These are phyloP conservation scores for Pachyuromys duprasi DNA, from an alignment of 2,797 vertebrate genomes.

Conservation along the genomic window DNA sequence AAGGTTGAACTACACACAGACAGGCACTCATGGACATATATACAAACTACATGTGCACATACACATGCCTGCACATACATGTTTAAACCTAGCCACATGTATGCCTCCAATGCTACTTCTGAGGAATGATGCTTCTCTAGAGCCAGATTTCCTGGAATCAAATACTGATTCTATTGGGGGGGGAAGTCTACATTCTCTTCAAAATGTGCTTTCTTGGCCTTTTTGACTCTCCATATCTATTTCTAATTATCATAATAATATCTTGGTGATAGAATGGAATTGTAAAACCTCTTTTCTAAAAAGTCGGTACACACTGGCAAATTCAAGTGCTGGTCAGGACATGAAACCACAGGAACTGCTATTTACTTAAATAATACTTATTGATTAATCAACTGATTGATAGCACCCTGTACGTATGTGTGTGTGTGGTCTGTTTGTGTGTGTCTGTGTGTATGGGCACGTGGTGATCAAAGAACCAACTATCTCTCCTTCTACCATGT, in stretches of 20 bases:
- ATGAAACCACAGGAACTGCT: neutral
- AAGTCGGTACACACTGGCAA: neutral
- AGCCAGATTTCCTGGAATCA: neutral
- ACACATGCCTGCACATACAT: neutral
- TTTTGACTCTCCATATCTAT: slow-evolving; percentile 32
- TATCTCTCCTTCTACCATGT: neutral
- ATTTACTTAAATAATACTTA: neutral
- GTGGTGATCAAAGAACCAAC: neutral
- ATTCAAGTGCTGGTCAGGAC: neutral
- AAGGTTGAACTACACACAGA: neutral
- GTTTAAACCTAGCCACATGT: neutral
- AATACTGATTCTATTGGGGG: neutral
- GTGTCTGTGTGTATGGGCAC: neutral
- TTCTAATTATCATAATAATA: neutral
- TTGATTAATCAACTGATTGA: too few species aligned
- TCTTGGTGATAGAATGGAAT: slow-evolving; percentile 28
- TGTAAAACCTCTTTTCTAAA: slow-evolving; percentile 6
- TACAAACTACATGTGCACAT: too few species aligned
- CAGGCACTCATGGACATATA: neutral
- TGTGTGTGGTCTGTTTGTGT: too few species aligned
- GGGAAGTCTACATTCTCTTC: neutral
- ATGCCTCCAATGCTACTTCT: neutral
- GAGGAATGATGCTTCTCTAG: neutral
- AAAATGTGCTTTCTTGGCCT: neutral
- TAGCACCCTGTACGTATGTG: neutral